Base-by-base conservation (phyloP, 2,888 invertebrate genomes). In the Acrocyrtus sp. region DNA sequence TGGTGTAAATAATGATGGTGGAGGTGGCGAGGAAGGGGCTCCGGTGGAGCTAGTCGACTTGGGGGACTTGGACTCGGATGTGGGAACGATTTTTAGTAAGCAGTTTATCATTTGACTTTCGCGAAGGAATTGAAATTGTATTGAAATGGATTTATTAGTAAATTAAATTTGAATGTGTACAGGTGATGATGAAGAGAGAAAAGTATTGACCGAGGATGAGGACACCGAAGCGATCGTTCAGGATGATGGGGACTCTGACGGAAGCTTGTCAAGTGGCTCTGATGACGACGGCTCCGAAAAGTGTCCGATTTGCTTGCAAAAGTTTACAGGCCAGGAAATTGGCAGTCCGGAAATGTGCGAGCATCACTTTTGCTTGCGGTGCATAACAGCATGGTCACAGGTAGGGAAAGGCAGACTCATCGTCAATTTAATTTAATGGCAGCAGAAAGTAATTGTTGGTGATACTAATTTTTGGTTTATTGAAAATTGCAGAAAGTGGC, bases 351-450 rank as follows among this genome's bases (percentile, higher is more conserved):
- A 92, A 82, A 88, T 89, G 22, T 97, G 96, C 85, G 93, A 94
- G 79, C 97, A 97, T 83, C 88, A 88, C 70, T 97, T 96, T 85
- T 97, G 97, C 84, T 87, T 93, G 43, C 91, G 92, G 80, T 97
- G 97, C 84, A 91, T 97, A 76, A 88, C 91, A 60, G 95, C 96
- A 84, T 97, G 97, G 97, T 91, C 95, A n/a, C 93, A 91, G 84
- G 88, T 87, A 83, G 74, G 81, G 77, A 45, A 41, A 70, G 8
- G 21, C 10, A 17, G 5, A n/a, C n/a, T n/a, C n/a, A n/a, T n/a
- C n/a, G n/a, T n/a, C n/a, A n/a, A n/a, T n/a, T n/a, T n/a, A n/a
- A n/a, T n/a, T n/a, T n/a, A n/a, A n/a, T n/a, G n/a, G n/a, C n/a
- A n/a, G n/a, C n/a, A n/a, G n/a, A n/a, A n/a, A n/a, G n/a, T n/a